phyloP scores from a whole-genome alignment of 2,888 invertebrate species.

The Epinotia brunnichana region DNA sequence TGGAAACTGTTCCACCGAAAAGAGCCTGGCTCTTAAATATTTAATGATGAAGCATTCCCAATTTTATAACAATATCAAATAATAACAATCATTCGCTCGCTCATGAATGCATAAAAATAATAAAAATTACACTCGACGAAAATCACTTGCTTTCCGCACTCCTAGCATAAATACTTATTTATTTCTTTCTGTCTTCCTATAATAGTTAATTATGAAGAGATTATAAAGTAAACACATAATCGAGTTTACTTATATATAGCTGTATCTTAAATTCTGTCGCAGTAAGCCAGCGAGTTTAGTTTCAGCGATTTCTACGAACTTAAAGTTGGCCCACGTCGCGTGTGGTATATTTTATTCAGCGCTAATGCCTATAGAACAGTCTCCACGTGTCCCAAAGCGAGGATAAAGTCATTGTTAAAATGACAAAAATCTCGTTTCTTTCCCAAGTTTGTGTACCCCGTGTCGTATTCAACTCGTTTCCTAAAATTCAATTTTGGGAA shows the following conservation, averaged over 20 bases:
- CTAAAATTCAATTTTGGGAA: constrained; percentile 84
- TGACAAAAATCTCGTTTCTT: constrained; percentile 79
- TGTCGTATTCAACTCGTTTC: constrained; percentile 83
- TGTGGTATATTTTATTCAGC: constrained; percentile 44
- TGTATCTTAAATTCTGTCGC: constrained; percentile 7
- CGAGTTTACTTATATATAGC: neutral
- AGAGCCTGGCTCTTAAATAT: no score
- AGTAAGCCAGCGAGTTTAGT: constrained; percentile 31
- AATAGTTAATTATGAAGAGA: no score
- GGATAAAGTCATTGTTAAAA: constrained; percentile 74
- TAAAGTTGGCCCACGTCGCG: constrained; percentile 39
- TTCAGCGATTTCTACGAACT: constrained; percentile 28
- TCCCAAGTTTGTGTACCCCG: constrained; percentile 76
- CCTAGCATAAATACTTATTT: no score
- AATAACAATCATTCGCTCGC: no score
- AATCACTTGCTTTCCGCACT: no score
- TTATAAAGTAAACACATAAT: constrained; percentile 1
- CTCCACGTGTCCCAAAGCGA: constrained; percentile 48
- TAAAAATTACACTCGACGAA: no score
- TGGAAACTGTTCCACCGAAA: no score
- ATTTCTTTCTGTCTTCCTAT: no score
- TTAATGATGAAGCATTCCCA: no score
- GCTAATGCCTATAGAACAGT: constrained; percentile 43
- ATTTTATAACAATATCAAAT: no score
- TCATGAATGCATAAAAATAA: no score